Conservation (phyloP, 2,888 invertebrate genomes). For the Druceiella hillmani region DNA sequence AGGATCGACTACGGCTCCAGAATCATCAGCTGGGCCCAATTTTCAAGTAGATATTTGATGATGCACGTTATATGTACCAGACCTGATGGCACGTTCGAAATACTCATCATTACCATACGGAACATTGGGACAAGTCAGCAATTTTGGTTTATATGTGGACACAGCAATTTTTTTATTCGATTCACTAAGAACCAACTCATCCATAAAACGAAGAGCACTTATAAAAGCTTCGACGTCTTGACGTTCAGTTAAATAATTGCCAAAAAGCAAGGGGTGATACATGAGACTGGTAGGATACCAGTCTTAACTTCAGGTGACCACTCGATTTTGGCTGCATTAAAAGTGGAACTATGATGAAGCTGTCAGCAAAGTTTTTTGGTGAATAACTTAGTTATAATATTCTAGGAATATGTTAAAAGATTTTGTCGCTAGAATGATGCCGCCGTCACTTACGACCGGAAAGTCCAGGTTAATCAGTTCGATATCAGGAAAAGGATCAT, state of each 20-base stretch:
- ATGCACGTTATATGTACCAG: slow-evolving; percentile 57
- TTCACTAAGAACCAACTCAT: slow-evolving; percentile 49
- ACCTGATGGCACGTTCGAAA: slow-evolving; percentile 61
- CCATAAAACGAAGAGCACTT: slow-evolving; percentile 53
- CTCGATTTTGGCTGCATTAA: slow-evolving; percentile 58
- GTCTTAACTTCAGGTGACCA: slow-evolving; percentile 59
- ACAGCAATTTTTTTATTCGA: slow-evolving; percentile 58
- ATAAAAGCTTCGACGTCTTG: slow-evolving; percentile 55
- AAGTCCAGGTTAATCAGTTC: slow-evolving; percentile 56
- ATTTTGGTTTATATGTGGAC: slow-evolving; percentile 45
- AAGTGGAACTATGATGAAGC: slow-evolving; percentile 50
- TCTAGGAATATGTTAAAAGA: slow-evolving; percentile 36
- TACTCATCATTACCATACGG: slow-evolving; percentile 55
- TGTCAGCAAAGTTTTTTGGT: slow-evolving; percentile 39
- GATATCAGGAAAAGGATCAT: slow-evolving; percentile 57
- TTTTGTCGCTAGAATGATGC: slow-evolving; percentile 39
- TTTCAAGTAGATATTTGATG: slow-evolving; percentile 66
- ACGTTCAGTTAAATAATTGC: slow-evolving; percentile 63
- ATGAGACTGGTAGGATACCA: slow-evolving; percentile 60
- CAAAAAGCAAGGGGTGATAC: slow-evolving; percentile 60
- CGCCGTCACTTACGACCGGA: slow-evolving; percentile 52
- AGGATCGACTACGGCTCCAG: slow-evolving; percentile 56
- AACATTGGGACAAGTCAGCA: slow-evolving; percentile 50
- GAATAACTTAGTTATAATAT: slow-evolving; percentile 40
- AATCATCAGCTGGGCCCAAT: slow-evolving; percentile 58